phyloP scores from a whole-genome alignment of 2,797 vertebrate genomes.

The Botia almorhae region DNA sequence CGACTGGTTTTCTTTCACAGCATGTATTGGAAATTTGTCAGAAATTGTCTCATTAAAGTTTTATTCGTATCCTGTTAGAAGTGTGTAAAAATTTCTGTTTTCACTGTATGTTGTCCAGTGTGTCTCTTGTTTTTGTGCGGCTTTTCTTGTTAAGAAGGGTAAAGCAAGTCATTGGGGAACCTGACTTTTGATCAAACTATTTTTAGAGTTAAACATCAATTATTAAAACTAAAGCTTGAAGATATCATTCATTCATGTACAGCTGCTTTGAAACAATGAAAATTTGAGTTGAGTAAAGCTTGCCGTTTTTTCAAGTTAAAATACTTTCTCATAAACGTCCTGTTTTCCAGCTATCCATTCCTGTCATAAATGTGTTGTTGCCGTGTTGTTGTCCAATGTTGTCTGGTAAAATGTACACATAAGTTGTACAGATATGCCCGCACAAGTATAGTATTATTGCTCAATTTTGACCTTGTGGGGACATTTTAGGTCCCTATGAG shows the following conservation, averaged over 20 bases:
- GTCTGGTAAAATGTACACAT: too few relatives aligned
- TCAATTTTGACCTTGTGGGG: too few relatives aligned
- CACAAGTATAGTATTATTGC: too few relatives aligned
- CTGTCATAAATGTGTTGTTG: background rate
- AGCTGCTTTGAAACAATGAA: too few relatives aligned
- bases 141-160: constrained; percentile 9
- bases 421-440: too few relatives aligned
- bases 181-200: background rate
- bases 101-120: constrained; percentile 27
- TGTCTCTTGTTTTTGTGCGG: background rate
- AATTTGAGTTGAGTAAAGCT: background rate
- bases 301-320: background rate
- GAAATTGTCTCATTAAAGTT: constrained; percentile 57
- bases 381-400: background rate
- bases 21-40: constrained; percentile 3
- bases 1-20: background rate
- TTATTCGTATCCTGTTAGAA: constrained; percentile 48
- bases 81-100: constrained; percentile 27
- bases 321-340: background rate
- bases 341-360: background rate
- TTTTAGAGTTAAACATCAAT: background rate
- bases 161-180: background rate
- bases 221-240: background rate
- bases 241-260: too few relatives aligned
- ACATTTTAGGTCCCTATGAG: too few relatives aligned